These are phyloP conservation scores for Tretioscincus oriximinensis DNA, from an alignment of 2,113 vertebrate species.

Conservation along the genomic window DNA sequence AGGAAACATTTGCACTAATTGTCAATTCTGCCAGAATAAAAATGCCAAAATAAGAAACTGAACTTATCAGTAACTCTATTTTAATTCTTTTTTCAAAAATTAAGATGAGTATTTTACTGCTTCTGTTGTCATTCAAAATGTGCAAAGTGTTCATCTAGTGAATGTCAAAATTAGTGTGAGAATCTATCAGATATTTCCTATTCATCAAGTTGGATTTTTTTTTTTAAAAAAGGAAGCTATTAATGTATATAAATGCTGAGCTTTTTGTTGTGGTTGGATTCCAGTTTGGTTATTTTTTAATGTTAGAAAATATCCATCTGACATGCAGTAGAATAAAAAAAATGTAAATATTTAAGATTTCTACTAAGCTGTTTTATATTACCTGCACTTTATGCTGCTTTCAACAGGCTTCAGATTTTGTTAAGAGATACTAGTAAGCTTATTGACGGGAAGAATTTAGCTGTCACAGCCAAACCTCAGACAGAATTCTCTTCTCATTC, in stretches of 20 bases:
- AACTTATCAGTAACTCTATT: not conserved
- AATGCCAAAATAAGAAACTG: not conserved
- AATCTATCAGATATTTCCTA: not conserved
- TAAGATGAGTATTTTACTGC: not conserved
- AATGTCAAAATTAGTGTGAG: not conserved
- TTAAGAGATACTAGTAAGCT: not conserved
- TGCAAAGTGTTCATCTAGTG: not conserved
- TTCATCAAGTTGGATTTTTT: not conserved
- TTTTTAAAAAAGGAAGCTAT: conserved; percentile 7
- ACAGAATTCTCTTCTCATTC: not conserved
- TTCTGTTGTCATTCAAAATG: not conserved
- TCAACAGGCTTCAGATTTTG: not conserved
- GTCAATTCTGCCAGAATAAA: too few species aligned
- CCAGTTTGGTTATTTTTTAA: not conserved
- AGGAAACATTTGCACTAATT: too few species aligned
- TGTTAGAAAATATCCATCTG: not conserved
- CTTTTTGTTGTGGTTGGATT: conserved; percentile 10
- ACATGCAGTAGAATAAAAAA: conserved; percentile 6
- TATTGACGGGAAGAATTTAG: not conserved
- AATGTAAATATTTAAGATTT: conserved; percentile 16
- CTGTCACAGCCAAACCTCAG: not conserved
- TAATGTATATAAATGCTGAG: not conserved
- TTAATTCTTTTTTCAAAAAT: not conserved
- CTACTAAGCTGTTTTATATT: conserved; percentile 1
- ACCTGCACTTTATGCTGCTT: not conserved